Evolutionary conservation across 2,797 vertebrate genomes (phyloP).

Genomic region (Falco novaeseelandiae): DNA sequence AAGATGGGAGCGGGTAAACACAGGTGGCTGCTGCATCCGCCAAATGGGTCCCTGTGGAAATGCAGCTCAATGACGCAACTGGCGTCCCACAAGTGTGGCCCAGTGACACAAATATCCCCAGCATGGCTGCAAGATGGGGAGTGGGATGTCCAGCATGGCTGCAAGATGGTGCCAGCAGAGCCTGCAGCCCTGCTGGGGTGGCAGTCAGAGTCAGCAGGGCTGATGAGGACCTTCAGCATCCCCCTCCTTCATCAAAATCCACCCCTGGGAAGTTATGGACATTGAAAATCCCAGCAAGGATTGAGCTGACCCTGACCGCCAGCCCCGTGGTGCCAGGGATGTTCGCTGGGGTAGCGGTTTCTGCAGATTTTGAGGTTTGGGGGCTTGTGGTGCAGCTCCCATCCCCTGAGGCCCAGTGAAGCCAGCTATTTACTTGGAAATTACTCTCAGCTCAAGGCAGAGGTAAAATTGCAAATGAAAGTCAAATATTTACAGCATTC

Average conservation of each 20-base stretch:
- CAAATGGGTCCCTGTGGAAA: background rate
- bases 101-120: no score
- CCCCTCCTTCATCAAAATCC: background rate
- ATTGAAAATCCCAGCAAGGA: background rate
- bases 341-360: background rate
- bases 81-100: no score
- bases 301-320: background rate
- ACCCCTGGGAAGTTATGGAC: background rate
- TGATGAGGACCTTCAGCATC: background rate
- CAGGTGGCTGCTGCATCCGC: background rate
- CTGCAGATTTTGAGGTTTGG: background rate
- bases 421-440: background rate
- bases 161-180: rapidly evolving
- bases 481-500: conserved; percentile 19
- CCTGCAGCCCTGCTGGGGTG: rapidly evolving
- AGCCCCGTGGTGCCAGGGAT: background rate
- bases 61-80: background rate
- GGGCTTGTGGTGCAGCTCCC: background rate
- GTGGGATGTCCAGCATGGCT: background rate
- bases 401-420: rapidly evolving
- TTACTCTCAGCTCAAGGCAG: background rate
- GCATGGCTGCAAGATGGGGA: no score
- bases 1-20: background rate
- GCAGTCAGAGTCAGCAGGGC: background rate
- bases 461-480: conserved; percentile 11